Base-by-base conservation (phyloP, 92 coral and sea anemone species). In the Paramuricea clavata region DNA sequence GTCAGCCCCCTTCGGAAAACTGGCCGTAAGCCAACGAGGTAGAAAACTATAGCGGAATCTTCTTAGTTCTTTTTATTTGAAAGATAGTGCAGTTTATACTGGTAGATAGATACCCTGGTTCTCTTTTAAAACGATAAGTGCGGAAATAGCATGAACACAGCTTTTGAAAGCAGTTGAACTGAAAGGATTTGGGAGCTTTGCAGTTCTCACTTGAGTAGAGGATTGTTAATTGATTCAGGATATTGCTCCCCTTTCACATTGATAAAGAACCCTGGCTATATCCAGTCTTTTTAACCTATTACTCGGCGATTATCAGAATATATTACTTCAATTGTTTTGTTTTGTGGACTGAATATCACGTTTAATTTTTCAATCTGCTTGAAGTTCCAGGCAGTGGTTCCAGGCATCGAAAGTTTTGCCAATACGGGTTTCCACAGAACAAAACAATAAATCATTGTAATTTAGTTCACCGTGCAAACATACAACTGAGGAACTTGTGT, bases 1-100 rank as follows among this genome's bases (percentile, higher is more conserved):
- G 86, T 93, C 22, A 97, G 99, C 86, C 99, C 99, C 19, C 80
- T 97, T 75, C 98, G 99, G 83, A 97, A 97, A 86, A 90, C 97
- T 35, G 84, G 84, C 32, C 88, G 98, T 31, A 95, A 95, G 86
- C 91, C 98, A 11, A 91, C 96, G 12, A 89, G 91, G 50, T 95
- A 89, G 34, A 76, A 25, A 43, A 54, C 27, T 4, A 21, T 16
- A 16, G 0, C 19, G 62, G 0, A 54, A 54, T 23, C 23, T 39
- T 10, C 23, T 10, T 16, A 19, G 62, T 21, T 9, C 9, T 30
- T 25, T 49, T 41, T 57, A 56, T 19, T 21, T 72, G 61, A 3
- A 73, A 72, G 50, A 71, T 33, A 17, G 62, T 15, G 73, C 49
- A 85, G 42, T 49, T 47, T 62, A 74, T 15, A 85, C 36, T 39